A percentile compares a stretch with the other conserved stretches of the same genome.
These are phyloP conservation scores for Miltochrista miniata DNA, from an alignment of 2,888 invertebrate species.

Conservation along the genomic window DNA sequence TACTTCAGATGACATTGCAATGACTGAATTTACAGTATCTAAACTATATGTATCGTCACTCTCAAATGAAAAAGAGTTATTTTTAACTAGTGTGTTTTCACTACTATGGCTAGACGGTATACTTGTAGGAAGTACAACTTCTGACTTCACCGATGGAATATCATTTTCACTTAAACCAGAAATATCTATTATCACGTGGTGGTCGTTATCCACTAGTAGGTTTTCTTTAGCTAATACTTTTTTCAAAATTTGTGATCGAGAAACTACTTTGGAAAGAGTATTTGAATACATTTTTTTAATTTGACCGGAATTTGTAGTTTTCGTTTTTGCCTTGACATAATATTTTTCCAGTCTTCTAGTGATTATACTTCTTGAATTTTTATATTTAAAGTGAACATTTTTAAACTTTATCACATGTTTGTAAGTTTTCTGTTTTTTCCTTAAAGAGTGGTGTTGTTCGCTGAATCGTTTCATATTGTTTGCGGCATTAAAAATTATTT, in stretches of 20 bases:
- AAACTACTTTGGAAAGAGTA: constrained; percentile 42
- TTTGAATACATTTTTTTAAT: constrained; percentile 38
- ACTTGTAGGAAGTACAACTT: constrained; percentile 23
- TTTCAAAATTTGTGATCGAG: constrained; percentile 46
- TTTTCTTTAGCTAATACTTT: constrained; percentile 54
- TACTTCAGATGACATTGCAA: constrained; percentile 23
- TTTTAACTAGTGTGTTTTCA: constrained; percentile 46
- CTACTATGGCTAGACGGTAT: constrained; percentile 47
- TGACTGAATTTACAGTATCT: constrained; percentile 27
- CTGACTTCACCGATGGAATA: no score
- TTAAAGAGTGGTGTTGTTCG: constrained; percentile 20
- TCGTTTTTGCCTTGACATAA: constrained; percentile 38
- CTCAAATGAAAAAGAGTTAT: constrained; percentile 34
- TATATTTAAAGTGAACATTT: constrained; percentile 49
- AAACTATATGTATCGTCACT: constrained; percentile 25
- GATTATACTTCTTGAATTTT: constrained; percentile 30
- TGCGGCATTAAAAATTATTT: constrained; percentile 38
- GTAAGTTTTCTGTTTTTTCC: constrained; percentile 34
- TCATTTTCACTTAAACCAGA: no score
- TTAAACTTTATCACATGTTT: constrained; percentile 37
- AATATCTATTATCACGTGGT: not conserved
- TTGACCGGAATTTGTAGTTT: constrained; percentile 24
- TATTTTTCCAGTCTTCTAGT: constrained; percentile 38
- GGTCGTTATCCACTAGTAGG: constrained; percentile 37
- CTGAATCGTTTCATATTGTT: constrained; percentile 25